Conservation (phyloP, 2,113 vertebrate genomes). For the Strigops habroptila region DNA sequence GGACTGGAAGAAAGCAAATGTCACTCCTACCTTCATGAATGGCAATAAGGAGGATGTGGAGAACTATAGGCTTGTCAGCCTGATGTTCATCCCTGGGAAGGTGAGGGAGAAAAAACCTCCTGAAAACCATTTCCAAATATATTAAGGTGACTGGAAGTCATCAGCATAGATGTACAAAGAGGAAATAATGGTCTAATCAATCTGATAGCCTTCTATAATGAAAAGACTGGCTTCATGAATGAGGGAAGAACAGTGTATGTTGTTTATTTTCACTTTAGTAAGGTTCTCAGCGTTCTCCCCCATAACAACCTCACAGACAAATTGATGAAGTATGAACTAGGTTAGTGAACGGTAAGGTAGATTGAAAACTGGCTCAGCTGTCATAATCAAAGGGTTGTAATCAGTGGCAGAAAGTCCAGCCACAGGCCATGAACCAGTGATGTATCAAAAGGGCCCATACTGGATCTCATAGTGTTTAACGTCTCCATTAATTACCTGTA, state of each 20-base stretch:
- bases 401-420: neutral
- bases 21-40: neutral
- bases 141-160: neutral
- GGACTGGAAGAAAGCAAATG: neutral
- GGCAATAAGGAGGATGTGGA: neutral
- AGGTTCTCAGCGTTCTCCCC: neutral
- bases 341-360: neutral
- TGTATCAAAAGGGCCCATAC: neutral
- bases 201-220: neutral
- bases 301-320: neutral
- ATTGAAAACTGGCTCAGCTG: neutral
- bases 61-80: neutral
- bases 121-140: neutral
- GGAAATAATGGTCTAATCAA: neutral
- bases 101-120: neutral
- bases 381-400: neutral
- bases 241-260: neutral
- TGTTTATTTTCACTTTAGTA: neutral
- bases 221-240: neutral
- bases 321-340: neutral
- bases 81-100: neutral
- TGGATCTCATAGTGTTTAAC: neutral
- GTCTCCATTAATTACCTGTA: neutral
- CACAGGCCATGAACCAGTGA: neutral
- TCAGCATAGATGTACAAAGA: neutral